Evolutionary conservation across 2,113 vertebrate species (phyloP), one percentile per base, ranked within the genome.

Genomic region (Pantherophis guttatus): DNA sequence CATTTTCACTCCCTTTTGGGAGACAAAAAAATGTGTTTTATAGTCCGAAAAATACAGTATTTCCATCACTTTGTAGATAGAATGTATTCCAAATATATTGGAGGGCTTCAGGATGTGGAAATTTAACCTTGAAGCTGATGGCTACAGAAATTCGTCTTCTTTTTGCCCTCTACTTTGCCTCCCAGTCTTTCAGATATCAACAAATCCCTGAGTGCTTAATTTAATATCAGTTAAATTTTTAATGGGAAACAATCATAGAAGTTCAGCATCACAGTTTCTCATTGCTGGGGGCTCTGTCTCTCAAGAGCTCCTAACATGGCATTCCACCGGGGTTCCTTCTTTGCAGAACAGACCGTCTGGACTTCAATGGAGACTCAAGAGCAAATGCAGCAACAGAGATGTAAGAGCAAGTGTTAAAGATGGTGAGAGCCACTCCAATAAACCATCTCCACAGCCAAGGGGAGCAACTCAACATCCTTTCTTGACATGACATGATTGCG

Each of bases 401-500:
- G 0, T 55, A 11, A 48, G 11, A 75, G 54, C 57, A 58, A 90
- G 3, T 0, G 1, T 89, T 94, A n/a, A 89, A 91, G 93, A 48
- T 59, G n/a, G 7, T 3, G 23, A 70, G 29, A 11, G 10, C 87
- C 48, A 0, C 19, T 95, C 92, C 70, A 88, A 52, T 65, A 3
- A 94, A 70, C 90, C 90, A 90, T 1, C 0, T 87, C 48, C 0
- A 12, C 94, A 94, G 90, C 88, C 0, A 44, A 58, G 87, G 57
- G 1, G 0, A 86, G 8, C 93, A 96, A 89, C 96, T 96, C 17
- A 0, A 65, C 70, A 91, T 96, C 95, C 95, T 95, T 48, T 94
- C 92, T 93, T 90, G 92, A 90, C 92, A 86, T 85, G 93, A 53
- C 5, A 92, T 97, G 94, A 94, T 94, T 86, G 91, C 96, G 95